Evolutionary conservation across 2,113 vertebrate species (phyloP).

Genomic region (Syrrhaptes paradoxus): DNA sequence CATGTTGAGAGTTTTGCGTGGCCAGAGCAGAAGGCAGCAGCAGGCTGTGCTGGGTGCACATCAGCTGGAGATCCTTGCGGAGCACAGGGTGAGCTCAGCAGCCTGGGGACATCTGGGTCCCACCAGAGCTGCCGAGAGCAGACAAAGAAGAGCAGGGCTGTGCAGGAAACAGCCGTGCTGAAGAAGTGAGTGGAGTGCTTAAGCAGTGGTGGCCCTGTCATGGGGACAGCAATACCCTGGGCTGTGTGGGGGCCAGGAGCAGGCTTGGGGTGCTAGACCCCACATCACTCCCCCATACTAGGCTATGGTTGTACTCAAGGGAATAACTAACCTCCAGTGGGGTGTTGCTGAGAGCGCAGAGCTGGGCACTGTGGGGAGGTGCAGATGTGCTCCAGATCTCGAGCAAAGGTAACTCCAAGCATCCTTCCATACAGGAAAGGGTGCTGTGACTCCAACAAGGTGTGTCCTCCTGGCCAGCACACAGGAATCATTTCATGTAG

Average conservation of each 20-base stretch:
- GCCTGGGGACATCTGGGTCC: neutral
- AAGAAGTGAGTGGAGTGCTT: fast-evolving
- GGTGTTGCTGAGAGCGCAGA: neutral
- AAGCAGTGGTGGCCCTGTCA: neutral
- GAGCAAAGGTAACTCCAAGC: neutral
- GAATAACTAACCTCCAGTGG: neutral
- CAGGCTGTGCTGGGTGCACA: neutral
- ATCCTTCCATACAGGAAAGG: neutral
- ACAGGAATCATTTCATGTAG: neutral
- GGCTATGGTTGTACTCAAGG: fast-evolving
- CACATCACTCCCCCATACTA: fast-evolving
- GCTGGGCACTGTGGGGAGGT: neutral
- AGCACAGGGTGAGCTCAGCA: neutral
- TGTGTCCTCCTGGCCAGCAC: neutral
- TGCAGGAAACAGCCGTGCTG: fast-evolving
- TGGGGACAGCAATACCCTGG: too few species aligned
- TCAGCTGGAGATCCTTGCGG: neutral
- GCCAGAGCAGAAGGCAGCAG: neutral
- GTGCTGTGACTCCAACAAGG: neutral
- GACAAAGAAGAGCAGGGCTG: neutral
- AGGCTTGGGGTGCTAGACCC: fast-evolving
- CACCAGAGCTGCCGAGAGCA: neutral
- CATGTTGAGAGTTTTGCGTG: fast-evolving
- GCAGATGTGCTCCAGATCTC: neutral
- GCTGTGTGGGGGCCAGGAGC: neutral